Percentiles rank a stretch among this genome's conserved stretches.
These are phyloP conservation scores for Pleuronectes platessa DNA, from an alignment of 2,113 vertebrate species.

Conservation along the genomic window DNA sequence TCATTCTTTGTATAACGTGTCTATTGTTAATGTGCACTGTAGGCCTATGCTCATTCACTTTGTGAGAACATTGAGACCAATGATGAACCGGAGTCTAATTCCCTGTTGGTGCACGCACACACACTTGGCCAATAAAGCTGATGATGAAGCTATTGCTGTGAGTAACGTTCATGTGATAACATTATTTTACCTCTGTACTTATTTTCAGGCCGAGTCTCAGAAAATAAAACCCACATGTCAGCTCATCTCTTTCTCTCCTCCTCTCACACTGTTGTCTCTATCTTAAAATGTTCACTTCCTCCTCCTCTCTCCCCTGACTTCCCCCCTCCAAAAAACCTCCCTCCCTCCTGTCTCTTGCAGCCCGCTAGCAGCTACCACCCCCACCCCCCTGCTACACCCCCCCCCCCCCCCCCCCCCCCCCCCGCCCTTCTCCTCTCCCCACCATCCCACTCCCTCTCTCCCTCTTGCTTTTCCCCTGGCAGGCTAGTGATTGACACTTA, in stretches of 20 bases:
- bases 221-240: conserved; percentile 3
- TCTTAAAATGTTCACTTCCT: conserved; percentile 30
- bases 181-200: no score
- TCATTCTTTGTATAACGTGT: not conserved
- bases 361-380: conserved; percentile 35
- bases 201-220: not conserved
- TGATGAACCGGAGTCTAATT: no score
- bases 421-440: not conserved
- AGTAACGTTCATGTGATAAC: no score
- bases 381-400: conserved; percentile 16
- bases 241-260: conserved; percentile 20
- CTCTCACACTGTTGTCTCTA: conserved; percentile 15
- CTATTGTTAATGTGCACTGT: no score
- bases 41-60: no score
- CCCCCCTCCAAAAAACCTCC: not conserved
- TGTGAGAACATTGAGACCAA: no score
- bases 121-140: no score
- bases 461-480: conserved; percentile 84
- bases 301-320: conserved; percentile 54
- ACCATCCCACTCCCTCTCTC: conserved; percentile 38
- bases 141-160: no score
- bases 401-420: not conserved
- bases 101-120: no score
- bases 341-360: conserved; percentile 34
- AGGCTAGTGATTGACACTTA: conserved; percentile 98